Conservation (phyloP, 2,113 vertebrate genomes). For the Aphelocoma coerulescens region DNA sequence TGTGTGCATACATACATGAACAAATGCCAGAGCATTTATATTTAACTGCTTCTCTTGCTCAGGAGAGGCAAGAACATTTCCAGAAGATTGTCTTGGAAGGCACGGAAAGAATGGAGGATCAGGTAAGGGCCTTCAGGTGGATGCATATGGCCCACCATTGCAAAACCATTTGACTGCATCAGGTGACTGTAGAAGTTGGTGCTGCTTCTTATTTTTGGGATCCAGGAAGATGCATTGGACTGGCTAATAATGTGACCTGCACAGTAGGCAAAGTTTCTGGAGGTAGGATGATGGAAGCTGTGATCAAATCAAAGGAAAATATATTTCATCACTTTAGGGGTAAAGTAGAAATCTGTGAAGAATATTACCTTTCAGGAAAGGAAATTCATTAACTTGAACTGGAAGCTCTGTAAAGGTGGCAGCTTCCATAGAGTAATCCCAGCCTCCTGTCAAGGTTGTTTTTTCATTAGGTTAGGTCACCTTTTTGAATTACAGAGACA, state of each 20-base stretch:
- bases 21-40: background rate
- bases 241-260: background rate
- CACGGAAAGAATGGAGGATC: slow-evolving; percentile 77
- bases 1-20: background rate
- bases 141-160: background rate
- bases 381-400: background rate
- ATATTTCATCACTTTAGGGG: background rate
- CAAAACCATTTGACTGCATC: background rate
- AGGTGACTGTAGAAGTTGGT: background rate
- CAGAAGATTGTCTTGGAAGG: slow-evolving; percentile 79
- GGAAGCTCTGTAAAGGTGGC: background rate
- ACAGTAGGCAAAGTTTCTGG: background rate
- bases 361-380: slow-evolving; percentile 1
- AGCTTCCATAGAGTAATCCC: background rate
- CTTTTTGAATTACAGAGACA: background rate
- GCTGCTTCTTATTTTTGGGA: background rate
- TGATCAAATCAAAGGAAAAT: background rate
- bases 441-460: background rate
- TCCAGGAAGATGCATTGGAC: background rate
- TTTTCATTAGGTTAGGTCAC: background rate
- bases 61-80: slow-evolving; percentile 79
- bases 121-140: slow-evolving; percentile 54
- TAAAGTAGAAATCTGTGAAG: slow-evolving; percentile 27
- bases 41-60: slow-evolving; percentile 57
- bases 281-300: background rate